Evolutionary conservation across 2,888 invertebrate species (phyloP).

Genomic region (Lasius fuliginosus): DNA sequence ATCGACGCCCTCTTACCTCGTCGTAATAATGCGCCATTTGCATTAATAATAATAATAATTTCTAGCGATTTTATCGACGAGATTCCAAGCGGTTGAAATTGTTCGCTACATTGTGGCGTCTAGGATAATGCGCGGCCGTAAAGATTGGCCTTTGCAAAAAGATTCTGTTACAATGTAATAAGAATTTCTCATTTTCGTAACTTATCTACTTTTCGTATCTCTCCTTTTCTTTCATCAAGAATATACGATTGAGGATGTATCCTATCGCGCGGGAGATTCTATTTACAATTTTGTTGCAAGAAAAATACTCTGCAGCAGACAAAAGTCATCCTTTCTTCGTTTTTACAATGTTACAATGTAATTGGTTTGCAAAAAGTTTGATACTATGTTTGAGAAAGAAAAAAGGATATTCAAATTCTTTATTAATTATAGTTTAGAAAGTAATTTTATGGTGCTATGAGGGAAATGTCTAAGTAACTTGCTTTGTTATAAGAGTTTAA

Average conservation of each 20-base stretch:
- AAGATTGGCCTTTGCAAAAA: constrained; percentile 15
- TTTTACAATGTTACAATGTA: too few relatives aligned
- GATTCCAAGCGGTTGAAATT: constrained; percentile 24
- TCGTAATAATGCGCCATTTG: constrained; percentile 32
- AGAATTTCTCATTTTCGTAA: not conserved
- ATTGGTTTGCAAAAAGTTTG: not conserved
- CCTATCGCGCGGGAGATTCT: not conserved
- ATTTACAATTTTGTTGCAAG: not conserved
- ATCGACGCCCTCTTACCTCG: constrained; percentile 28
- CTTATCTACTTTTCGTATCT: not conserved
- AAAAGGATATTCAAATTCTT: not conserved
- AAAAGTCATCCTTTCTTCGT: not conserved
- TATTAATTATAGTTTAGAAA: not conserved
- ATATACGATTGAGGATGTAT: not conserved
- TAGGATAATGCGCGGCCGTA: constrained; percentile 45
- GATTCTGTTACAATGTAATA: not conserved
- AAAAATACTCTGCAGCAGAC: not conserved
- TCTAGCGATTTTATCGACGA: constrained; percentile 40
- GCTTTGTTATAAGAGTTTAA: not conserved
- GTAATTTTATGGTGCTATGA: not conserved
- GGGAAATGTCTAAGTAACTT: not conserved
- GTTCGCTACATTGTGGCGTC: constrained; percentile 29
- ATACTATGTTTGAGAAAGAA: not conserved
- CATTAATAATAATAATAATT: constrained; percentile 40
- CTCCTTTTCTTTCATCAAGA: not conserved